A percentile compares a stretch with the other conserved stretches of the same genome.
Evolutionary conservation across 2,797 vertebrate species (phyloP).

Genomic region (Darevskia mixta): DNA sequence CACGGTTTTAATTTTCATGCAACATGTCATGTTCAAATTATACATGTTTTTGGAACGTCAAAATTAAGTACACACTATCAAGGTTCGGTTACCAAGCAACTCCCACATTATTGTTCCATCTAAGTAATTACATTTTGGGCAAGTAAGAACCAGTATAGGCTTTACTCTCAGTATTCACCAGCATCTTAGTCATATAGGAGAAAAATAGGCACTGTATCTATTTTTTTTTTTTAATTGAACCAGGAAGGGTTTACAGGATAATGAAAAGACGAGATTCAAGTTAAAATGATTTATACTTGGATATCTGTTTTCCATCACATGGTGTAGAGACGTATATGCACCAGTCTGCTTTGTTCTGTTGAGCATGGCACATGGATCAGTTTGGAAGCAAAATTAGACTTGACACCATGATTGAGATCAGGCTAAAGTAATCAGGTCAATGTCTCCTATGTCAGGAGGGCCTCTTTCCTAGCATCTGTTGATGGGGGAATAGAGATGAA

Average conservation of each 20-base stretch:
- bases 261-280: not conserved
- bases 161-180: not conserved
- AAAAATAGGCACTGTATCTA: not conserved
- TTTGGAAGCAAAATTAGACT: not conserved
- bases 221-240: not conserved
- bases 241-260: not conserved
- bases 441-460: not conserved
- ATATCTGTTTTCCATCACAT: constrained; percentile 29
- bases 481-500: not conserved
- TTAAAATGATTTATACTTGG: not conserved
- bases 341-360: not conserved
- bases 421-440: constrained; percentile 22
- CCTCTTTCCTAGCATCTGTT: constrained; percentile 1
- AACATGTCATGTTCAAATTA: not conserved
- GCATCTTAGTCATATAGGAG: not conserved
- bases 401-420: not conserved
- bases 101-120: not conserved
- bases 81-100: not conserved
- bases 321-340: not conserved
- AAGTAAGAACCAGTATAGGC: not conserved
- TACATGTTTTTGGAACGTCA: not conserved
- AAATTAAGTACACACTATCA: not conserved
- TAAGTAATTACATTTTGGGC: not conserved
- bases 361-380: not conserved
- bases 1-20: not conserved